Evolutionary conservation across 2,113 vertebrate species (phyloP).

Genomic region (Dasyornis broadbenti): DNA sequence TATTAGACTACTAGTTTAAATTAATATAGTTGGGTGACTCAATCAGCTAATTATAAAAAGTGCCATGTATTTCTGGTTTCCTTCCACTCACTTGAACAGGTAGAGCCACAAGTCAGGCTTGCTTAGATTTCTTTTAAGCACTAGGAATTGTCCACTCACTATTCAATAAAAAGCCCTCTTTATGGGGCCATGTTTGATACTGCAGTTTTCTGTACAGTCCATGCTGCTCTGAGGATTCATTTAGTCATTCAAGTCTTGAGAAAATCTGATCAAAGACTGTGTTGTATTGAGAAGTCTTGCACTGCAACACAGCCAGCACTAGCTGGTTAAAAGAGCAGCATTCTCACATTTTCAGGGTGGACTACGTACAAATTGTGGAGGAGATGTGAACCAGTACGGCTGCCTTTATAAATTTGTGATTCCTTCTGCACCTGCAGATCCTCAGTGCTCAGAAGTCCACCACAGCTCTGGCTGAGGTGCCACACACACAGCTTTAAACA

Average conservation of each 20-base stretch:
- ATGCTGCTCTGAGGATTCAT: not conserved
- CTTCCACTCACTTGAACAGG: not conserved
- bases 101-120: not conserved
- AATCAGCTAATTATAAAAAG: not conserved
- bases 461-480: not conserved
- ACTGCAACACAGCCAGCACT: not conserved
- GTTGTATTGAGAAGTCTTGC: not conserved
- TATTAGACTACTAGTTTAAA: not conserved
- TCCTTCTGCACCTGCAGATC: not conserved
- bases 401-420: not conserved
- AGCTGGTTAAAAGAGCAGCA: not conserved
- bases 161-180: not conserved
- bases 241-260: not conserved
- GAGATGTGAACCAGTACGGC: not conserved
- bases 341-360: not conserved
- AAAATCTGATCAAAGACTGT: not conserved
- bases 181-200: not conserved
- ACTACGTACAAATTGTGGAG: not conserved
- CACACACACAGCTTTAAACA: accelerated
- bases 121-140: not conserved
- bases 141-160: not conserved
- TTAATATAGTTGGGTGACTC: not conserved
- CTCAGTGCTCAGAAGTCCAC: not conserved
- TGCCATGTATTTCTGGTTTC: not conserved
- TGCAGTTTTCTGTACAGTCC: not conserved